Evolutionary conservation across 53 echinoderm and acorn worm species (phyloP).

Genomic region (Echinarachnius parma): DNA sequence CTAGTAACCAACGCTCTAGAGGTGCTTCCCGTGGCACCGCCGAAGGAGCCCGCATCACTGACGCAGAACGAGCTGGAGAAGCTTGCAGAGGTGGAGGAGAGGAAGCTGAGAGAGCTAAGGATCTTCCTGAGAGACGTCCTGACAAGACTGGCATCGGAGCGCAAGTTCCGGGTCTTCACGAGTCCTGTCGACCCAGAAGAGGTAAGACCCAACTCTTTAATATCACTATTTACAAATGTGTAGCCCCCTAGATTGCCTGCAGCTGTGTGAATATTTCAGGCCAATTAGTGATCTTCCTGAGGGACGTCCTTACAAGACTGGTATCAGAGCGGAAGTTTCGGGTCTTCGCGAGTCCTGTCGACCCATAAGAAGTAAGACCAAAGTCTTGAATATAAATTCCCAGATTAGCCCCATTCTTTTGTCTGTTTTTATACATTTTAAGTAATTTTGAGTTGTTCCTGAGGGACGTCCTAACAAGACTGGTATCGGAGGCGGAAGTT

Average conservation of each 20-base stretch:
- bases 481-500: constrained; percentile 87
- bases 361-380: constrained; percentile 78
- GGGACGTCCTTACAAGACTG: constrained; percentile 79
- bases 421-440: no score
- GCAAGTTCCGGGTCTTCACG: constrained; percentile 79
- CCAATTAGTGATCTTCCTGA: no score
- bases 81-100: constrained; percentile 71
- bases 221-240: no score
- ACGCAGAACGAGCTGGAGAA: constrained; percentile 65
- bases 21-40: constrained; percentile 67
- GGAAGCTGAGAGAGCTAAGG: constrained; percentile 78
- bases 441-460: no score
- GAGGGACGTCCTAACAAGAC: no score
- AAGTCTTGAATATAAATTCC: no score
- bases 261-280: no score
- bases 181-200: constrained; percentile 93
- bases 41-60: constrained; percentile 66
- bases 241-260: no score
- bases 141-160: constrained; percentile 74
- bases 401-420: no score
- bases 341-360: constrained; percentile 82
- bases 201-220: constrained; percentile 35
- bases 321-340: constrained; percentile 84
- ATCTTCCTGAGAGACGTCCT: constrained; percentile 85
- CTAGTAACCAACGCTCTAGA: constrained; percentile 63